Evolutionary conservation across 2,113 vertebrate genomes (phyloP), one percentile per base, ranked within the genome.

Genomic region (Vimba vimba): DNA sequence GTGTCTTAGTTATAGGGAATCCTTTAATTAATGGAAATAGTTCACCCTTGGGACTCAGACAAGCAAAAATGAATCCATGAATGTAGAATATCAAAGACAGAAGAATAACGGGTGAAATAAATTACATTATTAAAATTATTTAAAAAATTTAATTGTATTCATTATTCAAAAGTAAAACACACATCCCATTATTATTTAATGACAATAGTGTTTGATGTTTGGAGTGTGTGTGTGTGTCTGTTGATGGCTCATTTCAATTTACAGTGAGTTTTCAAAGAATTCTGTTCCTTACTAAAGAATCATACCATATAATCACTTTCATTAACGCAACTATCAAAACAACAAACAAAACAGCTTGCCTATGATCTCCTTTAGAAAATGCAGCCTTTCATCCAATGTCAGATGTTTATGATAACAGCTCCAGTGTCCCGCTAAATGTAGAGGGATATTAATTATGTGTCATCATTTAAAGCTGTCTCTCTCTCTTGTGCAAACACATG

Each of bases 81-180:
- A 79, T 85, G 33, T 45, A 33, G 33, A 79, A 79, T 69, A 79
- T 85, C 75, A 69, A 79, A 69, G 59, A 57, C 60, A 69, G 73
- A 50, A 43, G 60, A 69, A 79, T 36, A 85, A 85, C 55, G 27
- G 47, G 57, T 39, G 59, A 68, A 77, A 68, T 50, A 50, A 30
- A 52, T 52, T 30, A 17, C 21, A 84, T 62, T 47, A 77, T 43
- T 57, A n/a, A 43, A 79, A 78, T 25, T 8, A 39, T 69, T 69
- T 21, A 30, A 21, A 69, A 55, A 71, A 82, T 71, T 36, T 39
- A 6, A 82, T 82, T 82, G 27, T 55, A 36, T 55, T 71, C 27
- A 55, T 82, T 81, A 50, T 81, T 81, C n/a, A 81, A 50, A 55
- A 69, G 47, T 69, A 33, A 69, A 69, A 69, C 80, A 69, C 45